Evolutionary conservation across 2,113 vertebrate species (phyloP).

Genomic region (Nothoprocta pentlandii): DNA sequence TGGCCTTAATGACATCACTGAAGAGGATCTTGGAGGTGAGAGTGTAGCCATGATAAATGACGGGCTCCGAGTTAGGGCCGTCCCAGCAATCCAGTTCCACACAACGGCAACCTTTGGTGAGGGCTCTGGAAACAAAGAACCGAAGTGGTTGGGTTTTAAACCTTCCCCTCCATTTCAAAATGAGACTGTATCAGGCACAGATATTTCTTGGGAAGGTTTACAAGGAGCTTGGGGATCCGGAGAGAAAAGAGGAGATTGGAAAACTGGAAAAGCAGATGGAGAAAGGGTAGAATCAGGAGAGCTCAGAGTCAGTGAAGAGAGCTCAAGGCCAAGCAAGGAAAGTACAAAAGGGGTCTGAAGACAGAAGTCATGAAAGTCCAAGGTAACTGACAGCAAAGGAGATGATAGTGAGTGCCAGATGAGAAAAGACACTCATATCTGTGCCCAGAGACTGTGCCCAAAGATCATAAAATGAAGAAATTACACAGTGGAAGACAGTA

Average conservation of each 20-base stretch:
- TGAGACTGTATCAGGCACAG: not conserved
- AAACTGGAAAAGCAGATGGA: not conserved
- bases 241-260: not conserved
- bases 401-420: not conserved
- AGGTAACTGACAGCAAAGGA: not conserved
- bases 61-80: constrained; percentile 87
- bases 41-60: constrained; percentile 96
- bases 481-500: not conserved
- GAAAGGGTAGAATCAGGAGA: not conserved
- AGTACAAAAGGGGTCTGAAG: not conserved
- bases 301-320: not conserved
- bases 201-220: not conserved
- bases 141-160: constrained; percentile 21
- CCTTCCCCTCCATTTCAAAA: not conserved
- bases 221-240: not conserved
- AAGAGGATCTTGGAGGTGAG: constrained; percentile 97
- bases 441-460: not conserved
- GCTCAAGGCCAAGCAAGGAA: not conserved
- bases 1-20: constrained; percentile 89
- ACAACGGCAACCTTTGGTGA: constrained; percentile 95
- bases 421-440: not conserved
- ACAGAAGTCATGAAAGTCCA: not conserved
- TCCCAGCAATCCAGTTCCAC: constrained; percentile 98
- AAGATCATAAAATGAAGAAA: not conserved
- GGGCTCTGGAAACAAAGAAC: constrained; percentile 81